Conservation (phyloP, 1,140 invertebrate species). For the Ptiloglossa arizonensis region DNA sequence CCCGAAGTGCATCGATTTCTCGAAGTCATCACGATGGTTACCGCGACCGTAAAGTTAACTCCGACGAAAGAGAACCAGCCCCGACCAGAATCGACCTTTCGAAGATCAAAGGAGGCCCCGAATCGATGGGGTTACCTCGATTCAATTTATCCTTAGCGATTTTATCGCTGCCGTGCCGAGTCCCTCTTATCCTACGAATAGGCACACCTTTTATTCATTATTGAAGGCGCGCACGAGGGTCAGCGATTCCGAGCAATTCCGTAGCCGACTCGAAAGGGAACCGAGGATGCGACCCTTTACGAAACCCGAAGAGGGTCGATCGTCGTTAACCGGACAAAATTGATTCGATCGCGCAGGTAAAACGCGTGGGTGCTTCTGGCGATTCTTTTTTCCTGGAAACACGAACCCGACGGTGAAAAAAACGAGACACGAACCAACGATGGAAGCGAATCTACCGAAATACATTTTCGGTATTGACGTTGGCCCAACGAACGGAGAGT, state of each 20-base stretch:
- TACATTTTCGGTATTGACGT: no score
- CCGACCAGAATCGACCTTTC: slow-evolving; percentile 63
- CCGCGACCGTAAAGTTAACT: slow-evolving; percentile 55
- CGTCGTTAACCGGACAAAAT: slow-evolving; percentile 28
- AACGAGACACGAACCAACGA: no score
- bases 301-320: neutral
- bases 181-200: slow-evolving; percentile 54
- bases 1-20: slow-evolving; percentile 59
- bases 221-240: slow-evolving; percentile 37
- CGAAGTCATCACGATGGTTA: slow-evolving; percentile 57
- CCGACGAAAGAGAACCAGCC: slow-evolving; percentile 31
- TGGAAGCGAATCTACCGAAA: no score
- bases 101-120: slow-evolving; percentile 72
- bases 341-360: slow-evolving; percentile 28
- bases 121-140: slow-evolving; percentile 72
- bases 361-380: neutral
- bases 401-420: no score
- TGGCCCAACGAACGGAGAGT: no score
- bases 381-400: neutral
- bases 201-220: slow-evolving; percentile 64
- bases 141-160: slow-evolving; percentile 72
- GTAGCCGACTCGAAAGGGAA: slow-evolving; percentile 23
- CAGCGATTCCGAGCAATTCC: slow-evolving; percentile 50
- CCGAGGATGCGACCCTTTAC: neutral
- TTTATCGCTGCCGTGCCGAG: slow-evolving; percentile 53